Evolutionary conservation across 2,797 vertebrate genomes (phyloP).

Genomic region (Siniperca undulata): DNA sequence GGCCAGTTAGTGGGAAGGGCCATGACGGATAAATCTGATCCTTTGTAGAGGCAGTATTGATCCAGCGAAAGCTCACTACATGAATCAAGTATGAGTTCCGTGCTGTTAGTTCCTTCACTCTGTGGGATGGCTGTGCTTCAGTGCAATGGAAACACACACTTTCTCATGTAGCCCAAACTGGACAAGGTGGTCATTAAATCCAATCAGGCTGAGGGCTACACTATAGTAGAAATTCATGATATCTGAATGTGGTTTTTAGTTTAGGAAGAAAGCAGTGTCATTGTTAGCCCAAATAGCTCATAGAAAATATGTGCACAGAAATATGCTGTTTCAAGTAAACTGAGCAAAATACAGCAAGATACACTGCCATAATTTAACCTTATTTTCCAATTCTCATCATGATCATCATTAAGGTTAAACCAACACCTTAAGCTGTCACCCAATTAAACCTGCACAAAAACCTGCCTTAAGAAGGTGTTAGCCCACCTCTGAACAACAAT

Average conservation of each 20-base stretch:
- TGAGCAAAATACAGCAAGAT: not conserved
- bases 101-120: constrained; percentile 57
- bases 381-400: not conserved
- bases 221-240: constrained; percentile 1
- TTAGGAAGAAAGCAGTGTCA: not conserved
- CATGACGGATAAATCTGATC: constrained; percentile 81
- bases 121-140: constrained; percentile 58
- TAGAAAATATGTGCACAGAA: not conserved
- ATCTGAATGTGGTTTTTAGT: constrained; percentile 14
- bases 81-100: constrained; percentile 78
- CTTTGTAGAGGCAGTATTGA: constrained; percentile 83
- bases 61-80: constrained; percentile 78
- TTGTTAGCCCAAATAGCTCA: not conserved
- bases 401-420: not conserved
- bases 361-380: not conserved
- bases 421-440: not conserved
- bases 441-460: not conserved
- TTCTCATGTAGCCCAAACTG: constrained; percentile 39
- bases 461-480: not conserved
- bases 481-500: not conserved
- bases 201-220: constrained; percentile 36
- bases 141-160: constrained; percentile 39
- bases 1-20: constrained; percentile 71
- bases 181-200: constrained; percentile 57
- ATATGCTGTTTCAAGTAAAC: not conserved